Evolutionary conservation across 2,797 vertebrate genomes (phyloP), one percentile per base, ranked within the genome.

Genomic region (Pempheris klunzingeri): DNA sequence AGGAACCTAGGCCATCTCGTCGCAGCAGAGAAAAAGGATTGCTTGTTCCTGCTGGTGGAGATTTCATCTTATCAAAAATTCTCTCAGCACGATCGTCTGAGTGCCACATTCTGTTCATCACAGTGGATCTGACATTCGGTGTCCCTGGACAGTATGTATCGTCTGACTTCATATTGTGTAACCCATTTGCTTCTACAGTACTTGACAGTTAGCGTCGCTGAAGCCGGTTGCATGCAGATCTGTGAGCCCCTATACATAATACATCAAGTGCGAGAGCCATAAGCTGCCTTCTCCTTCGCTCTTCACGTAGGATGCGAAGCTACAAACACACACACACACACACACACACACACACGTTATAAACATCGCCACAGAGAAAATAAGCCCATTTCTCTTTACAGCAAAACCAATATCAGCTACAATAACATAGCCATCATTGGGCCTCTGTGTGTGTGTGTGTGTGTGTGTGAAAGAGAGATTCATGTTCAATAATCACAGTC

Each of bases 231-330:
- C 74, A 24, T 32, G 26, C 74, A 71, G 70, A 81, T 87, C 75
- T 72, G 50, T 38, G 69, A 68, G 53, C 70, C n/a, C 44, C 54
- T 30, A 83, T 86, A 64, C 82, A 88, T 89, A 88, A 89, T 84
- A 88, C 82, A 90, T 91, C 82, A 87, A 80, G 75, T 26, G 58
- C 17, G 20, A 38, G 59, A 84, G 62, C 77, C 77, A 68, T 72
- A 66, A 82, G 79, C 68, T 43, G 78, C 82, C 61, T 80, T 65
- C 71, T 55, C 54, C 66, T 44, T 63, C 44, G 3, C 52, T 79
- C 30, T 20, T 20, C 70, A 67, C 12, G 7, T 7, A 60, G 53
- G 38, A 58, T 39, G 59, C 26, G 64, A 63, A 74, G 65, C 54
- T 39, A 26, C 59, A 17, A 3, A 66, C 3, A 32, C n/a, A 58